Evolutionary conservation across 2,113 vertebrate species (phyloP).

Genomic region (Phoenicopterus ruber): DNA sequence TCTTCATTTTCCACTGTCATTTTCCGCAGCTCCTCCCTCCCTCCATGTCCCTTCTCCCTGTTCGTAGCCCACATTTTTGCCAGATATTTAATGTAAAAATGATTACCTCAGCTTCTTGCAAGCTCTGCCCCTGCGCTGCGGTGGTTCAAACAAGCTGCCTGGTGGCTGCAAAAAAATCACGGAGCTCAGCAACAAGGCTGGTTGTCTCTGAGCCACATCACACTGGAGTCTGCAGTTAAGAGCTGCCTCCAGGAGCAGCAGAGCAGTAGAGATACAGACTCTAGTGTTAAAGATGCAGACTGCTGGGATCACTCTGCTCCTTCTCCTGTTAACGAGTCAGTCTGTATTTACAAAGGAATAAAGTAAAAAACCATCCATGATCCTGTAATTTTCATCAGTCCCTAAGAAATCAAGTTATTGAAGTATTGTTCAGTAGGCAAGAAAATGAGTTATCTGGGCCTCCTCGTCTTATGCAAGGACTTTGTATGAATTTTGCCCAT

Average conservation of each 20-base stretch:
- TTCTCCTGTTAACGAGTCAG: background rate
- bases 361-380: background rate
- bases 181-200: background rate
- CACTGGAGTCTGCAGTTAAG: background rate
- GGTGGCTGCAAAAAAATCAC: background rate
- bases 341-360: background rate
- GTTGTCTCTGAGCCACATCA: slow-evolving; percentile 37
- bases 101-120: slow-evolving; percentile 61
- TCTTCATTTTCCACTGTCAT: background rate
- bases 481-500: background rate
- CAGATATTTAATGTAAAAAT: slow-evolving; percentile 26
- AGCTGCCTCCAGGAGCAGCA: slow-evolving; percentile 67
- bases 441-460: background rate
- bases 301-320: background rate
- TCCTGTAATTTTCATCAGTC: background rate
- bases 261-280: background rate
- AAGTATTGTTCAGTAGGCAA: background rate
- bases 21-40: background rate
- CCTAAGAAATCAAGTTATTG: background rate
- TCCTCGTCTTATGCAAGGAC: background rate
- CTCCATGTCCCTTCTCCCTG: background rate
- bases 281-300: background rate
- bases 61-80: background rate
- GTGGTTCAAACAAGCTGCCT: slow-evolving; percentile 23
- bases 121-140: slow-evolving; percentile 1